Conservation (phyloP, 2,797 vertebrate species). For the Emys orbicularis region DNA sequence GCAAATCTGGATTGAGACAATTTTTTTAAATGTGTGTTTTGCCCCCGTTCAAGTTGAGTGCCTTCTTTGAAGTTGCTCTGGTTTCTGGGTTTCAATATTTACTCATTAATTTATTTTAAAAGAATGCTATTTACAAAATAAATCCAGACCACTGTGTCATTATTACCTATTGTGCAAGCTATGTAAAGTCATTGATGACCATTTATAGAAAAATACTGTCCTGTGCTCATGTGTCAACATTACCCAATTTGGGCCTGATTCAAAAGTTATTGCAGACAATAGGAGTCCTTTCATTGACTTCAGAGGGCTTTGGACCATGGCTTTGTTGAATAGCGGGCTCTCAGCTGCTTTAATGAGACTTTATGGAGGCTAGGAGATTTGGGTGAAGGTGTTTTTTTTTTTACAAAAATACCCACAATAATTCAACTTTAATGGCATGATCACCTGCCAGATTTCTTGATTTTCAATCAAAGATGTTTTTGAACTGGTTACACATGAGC, state of each 20-base stretch:
- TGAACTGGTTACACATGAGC: slow-evolving; percentile 21
- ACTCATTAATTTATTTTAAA: slow-evolving; percentile 56
- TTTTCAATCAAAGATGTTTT: slow-evolving; percentile 36
- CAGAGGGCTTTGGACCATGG: rapidly evolving
- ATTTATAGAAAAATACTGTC: background rate
- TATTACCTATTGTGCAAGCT: slow-evolving; percentile 11
- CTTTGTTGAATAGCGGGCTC: background rate
- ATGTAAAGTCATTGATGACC: background rate
- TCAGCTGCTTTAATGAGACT: background rate
- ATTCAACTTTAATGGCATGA: slow-evolving; percentile 49
- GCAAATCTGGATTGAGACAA: background rate
- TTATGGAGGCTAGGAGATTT: background rate
- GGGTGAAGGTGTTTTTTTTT: background rate
- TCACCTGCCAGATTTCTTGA: slow-evolving; percentile 39
- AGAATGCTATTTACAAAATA: slow-evolving; percentile 55
- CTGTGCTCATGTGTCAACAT: background rate
- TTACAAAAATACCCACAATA: slow-evolving; percentile 10
- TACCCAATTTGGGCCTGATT: background rate
- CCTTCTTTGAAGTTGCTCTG: slow-evolving; percentile 22
- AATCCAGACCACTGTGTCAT: background rate
- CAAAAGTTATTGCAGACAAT: background rate
- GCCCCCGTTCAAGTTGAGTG: background rate
- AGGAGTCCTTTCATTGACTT: background rate
- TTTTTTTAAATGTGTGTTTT: slow-evolving; percentile 6
- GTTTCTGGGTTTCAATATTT: slow-evolving; percentile 35